Percentiles rank a stretch among this genome's conserved stretches.
phyloP scores from a whole-genome alignment of 2,113 vertebrate genomes.

The Salvelinus sp. region DNA sequence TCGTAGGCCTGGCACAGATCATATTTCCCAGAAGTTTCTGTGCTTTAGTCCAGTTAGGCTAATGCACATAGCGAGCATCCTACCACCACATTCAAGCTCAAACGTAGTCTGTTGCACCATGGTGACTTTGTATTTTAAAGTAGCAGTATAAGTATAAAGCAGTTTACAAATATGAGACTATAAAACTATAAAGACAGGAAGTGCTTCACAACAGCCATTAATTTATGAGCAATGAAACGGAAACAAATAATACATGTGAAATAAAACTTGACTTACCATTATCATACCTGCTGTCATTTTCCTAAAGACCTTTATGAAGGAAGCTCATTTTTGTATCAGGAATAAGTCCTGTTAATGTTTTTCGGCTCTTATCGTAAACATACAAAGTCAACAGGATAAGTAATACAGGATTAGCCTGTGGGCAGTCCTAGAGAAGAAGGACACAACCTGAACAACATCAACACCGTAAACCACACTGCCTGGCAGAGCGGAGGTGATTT shows the following conservation, averaged over 20 bases:
- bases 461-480: neutral
- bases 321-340: too few relatives aligned
- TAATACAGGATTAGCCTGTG: neutral
- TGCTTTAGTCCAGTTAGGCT: too few relatives aligned
- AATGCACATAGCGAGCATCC: too few relatives aligned
- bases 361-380: neutral
- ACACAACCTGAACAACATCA: neutral
- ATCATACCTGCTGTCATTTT: neutral
- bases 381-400: neutral
- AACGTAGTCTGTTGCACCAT: neutral
- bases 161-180: neutral
- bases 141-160: neutral
- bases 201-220: too few relatives aligned
- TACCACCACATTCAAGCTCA: too few relatives aligned
- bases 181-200: too few relatives aligned
- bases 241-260: neutral
- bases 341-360: neutral
- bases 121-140: neutral
- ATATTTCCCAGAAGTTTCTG: too few relatives aligned
- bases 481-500: too few relatives aligned
- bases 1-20: neutral
- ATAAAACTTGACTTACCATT: neutral
- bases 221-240: neutral
- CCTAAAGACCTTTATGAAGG: neutral
- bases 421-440: neutral